These are phyloP conservation scores for Phocoena phocoena DNA, from an alignment of 2,113 vertebrate species.

Conservation along the genomic window DNA sequence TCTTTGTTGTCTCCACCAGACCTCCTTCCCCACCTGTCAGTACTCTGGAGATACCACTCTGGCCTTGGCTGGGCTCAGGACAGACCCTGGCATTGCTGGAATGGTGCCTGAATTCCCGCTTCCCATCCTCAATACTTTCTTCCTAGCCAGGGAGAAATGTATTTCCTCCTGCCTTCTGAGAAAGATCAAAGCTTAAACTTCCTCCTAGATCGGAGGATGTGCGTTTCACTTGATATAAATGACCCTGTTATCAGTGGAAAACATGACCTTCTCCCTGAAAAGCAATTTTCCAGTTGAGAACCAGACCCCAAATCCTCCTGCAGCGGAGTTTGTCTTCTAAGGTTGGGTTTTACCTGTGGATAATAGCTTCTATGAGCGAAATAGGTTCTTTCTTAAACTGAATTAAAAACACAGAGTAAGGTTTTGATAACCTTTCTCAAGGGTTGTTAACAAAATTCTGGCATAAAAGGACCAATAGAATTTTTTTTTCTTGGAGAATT, in stretches of 20 bases:
- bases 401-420: neutral
- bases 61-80: neutral
- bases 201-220: neutral
- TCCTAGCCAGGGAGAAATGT: neutral
- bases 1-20: neutral
- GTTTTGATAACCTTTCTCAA: conserved; percentile 33
- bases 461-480: neutral
- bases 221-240: neutral
- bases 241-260: neutral
- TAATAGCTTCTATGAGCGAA: neutral
- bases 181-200: neutral
- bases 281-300: neutral
- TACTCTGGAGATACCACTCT: neutral
- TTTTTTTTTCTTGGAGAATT: neutral
- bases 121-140: neutral
- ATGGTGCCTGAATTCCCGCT: neutral
- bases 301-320: neutral
- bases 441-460: conserved; percentile 3
- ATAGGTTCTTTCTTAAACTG: conserved; percentile 8
- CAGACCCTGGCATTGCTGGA: neutral
- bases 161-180: neutral
- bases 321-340: neutral
- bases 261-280: neutral
- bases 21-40: neutral
- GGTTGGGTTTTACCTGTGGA: neutral